These are phyloP conservation scores for Lophotriccus pileatus DNA, from an alignment of 2,797 vertebrate genomes.

Conservation along the genomic window DNA sequence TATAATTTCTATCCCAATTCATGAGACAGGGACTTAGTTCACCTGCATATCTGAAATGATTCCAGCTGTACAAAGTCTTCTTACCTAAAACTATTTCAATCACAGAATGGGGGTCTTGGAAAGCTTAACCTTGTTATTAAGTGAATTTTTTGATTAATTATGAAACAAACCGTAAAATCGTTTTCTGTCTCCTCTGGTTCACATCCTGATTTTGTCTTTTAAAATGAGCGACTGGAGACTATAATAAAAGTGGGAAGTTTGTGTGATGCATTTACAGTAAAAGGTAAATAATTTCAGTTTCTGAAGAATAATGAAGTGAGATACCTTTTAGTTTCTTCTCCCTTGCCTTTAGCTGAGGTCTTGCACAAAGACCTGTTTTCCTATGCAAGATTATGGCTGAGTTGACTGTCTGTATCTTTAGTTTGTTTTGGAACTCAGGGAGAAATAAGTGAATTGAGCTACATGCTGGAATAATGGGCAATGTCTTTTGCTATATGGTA, in stretches of 20 bases:
- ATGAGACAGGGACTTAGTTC: not conserved
- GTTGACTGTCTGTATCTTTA: not conserved
- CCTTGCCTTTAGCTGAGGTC: not conserved
- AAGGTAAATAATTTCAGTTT: not conserved
- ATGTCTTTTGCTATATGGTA: not conserved
- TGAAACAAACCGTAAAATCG: not conserved
- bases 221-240: not conserved
- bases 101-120: accelerated
- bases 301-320: not conserved
- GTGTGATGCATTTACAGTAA: not conserved
- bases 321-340: not conserved
- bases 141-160: not conserved
- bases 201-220: not conserved
- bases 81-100: not conserved
- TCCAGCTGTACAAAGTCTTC: not conserved
- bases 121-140: not conserved
- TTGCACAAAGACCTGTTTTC: not conserved
- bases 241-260: not conserved
- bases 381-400: not conserved
- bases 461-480: not conserved
- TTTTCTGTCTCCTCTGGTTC: not conserved
- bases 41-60: not conserved
- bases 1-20: not conserved
- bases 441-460: not conserved
- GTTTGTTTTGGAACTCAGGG: not conserved